These are phyloP conservation scores for Tromatobia lineatoria DNA, from an alignment of 2,888 invertebrate genomes.

Conservation along the genomic window DNA sequence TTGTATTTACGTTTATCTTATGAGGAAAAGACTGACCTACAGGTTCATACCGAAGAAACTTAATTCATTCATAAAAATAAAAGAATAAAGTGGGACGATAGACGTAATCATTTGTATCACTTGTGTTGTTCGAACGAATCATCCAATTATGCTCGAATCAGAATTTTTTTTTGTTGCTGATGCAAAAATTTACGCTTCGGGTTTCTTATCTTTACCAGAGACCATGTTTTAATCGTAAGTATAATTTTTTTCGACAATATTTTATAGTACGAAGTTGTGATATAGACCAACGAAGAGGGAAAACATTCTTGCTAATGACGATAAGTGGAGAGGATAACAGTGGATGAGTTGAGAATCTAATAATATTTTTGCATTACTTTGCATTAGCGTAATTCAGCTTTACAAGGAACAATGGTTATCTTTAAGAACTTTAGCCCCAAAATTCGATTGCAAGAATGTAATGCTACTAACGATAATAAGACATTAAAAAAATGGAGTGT, in stretches of 20 bases:
- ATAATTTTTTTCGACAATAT: background rate
- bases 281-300: background rate
- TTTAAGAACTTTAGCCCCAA: background rate
- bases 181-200: background rate
- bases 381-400: background rate
- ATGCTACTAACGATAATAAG: background rate
- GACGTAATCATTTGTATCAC: slow-evolving; percentile 1
- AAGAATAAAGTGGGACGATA: background rate
- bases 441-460: slow-evolving; percentile 1
- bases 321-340: background rate
- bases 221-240: background rate
- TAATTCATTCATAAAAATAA: slow-evolving; percentile 33
- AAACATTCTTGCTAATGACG: background rate
- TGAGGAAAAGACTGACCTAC: slow-evolving; percentile 9
- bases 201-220: background rate
- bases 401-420: background rate
- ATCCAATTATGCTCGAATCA: slow-evolving; percentile 16
- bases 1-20: background rate
- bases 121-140: background rate
- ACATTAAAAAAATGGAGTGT: background rate
- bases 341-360: background rate
- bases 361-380: background rate
- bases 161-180: slow-evolving; percentile 1
- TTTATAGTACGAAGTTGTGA: background rate
- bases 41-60: background rate